These are phyloP conservation scores for Loriculus beryllinus DNA, from an alignment of 2,797 vertebrate genomes.

Conservation along the genomic window DNA sequence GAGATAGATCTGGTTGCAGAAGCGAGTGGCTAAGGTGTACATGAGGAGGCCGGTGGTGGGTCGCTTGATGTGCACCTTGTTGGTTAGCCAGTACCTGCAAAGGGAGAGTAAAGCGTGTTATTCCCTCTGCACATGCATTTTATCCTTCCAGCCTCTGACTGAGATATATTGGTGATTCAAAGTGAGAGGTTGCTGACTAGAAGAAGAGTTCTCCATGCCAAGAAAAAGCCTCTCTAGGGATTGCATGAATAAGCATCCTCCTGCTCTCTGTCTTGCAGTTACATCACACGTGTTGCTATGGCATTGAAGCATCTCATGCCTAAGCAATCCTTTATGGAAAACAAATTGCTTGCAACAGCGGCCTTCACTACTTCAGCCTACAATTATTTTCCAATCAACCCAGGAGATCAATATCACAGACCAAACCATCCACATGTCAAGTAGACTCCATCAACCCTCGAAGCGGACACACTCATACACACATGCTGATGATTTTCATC, in stretches of 20 bases:
- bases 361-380: constrained; percentile 49
- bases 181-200: constrained; percentile 23
- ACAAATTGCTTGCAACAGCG: constrained; percentile 39
- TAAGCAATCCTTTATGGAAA: constrained; percentile 47
- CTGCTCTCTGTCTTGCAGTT: constrained; percentile 35
- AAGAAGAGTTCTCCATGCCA: constrained; percentile 21
- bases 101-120: neutral
- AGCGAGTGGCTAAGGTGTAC: constrained; percentile 97
- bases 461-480: neutral
- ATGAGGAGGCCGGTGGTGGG: constrained; percentile 96
- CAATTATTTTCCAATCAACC: constrained; percentile 55
- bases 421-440: constrained; percentile 32
- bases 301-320: constrained; percentile 44
- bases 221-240: constrained; percentile 38
- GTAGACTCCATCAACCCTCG: neutral
- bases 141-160: neutral
- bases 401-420: constrained; percentile 38
- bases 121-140: accelerated
- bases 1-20: constrained; percentile 95
- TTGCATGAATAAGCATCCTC: constrained; percentile 35
- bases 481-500: neutral
- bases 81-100: constrained; percentile 94
- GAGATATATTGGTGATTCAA: neutral
- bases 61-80: constrained; percentile 95
- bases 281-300: constrained; percentile 61